Percentiles rank a stretch among this genome's conserved stretches.
Conservation (phyloP, 2,797 vertebrate genomes). For the Spinus olivaceus region DNA sequence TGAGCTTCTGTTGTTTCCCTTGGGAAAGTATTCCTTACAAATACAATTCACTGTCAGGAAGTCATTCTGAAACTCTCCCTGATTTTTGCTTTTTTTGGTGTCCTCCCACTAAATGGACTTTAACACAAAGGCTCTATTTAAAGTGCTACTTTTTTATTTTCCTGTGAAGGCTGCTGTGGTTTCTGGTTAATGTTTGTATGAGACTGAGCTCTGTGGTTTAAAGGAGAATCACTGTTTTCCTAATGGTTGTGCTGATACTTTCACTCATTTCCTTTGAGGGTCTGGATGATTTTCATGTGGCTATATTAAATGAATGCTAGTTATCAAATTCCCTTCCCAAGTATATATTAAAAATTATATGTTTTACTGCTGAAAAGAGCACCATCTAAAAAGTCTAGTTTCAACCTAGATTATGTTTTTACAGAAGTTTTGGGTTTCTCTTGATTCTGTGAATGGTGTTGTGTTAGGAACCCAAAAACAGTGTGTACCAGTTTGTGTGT, state of each 20-base stretch:
- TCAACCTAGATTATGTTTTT: not conserved
- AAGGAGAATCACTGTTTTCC: conserved; percentile 6
- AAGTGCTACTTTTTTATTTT: conserved; percentile 27
- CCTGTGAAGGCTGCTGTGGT: conserved; percentile 20
- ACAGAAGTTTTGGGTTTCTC: not conserved
- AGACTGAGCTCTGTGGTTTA: not conserved
- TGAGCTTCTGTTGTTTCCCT: conserved; percentile 28
- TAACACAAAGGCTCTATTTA: conserved; percentile 54
- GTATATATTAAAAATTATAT: not conserved
- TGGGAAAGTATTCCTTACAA: conserved; percentile 59
- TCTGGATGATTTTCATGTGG: not conserved
- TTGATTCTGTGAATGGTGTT: not conserved
- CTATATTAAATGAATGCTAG: not conserved
- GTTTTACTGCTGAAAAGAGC: not conserved
- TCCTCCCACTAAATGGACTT: conserved; percentile 42
- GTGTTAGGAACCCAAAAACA: not conserved
- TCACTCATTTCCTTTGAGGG: not conserved
- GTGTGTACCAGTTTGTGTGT: rapidly evolving
- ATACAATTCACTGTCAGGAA: conserved; percentile 56
- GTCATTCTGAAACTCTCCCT: conserved; percentile 43
- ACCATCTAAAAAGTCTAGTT: not conserved
- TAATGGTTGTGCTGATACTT: not conserved
- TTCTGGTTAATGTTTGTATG: conserved; percentile 45
- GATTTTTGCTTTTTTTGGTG: conserved; percentile 41
- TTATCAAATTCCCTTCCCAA: not conserved